A percentile compares a stretch with the other conserved stretches of the same genome.
These are phyloP conservation scores for Eudasyphora cyanicolor DNA, from an alignment of 2,888 invertebrate genomes.

Conservation along the genomic window DNA sequence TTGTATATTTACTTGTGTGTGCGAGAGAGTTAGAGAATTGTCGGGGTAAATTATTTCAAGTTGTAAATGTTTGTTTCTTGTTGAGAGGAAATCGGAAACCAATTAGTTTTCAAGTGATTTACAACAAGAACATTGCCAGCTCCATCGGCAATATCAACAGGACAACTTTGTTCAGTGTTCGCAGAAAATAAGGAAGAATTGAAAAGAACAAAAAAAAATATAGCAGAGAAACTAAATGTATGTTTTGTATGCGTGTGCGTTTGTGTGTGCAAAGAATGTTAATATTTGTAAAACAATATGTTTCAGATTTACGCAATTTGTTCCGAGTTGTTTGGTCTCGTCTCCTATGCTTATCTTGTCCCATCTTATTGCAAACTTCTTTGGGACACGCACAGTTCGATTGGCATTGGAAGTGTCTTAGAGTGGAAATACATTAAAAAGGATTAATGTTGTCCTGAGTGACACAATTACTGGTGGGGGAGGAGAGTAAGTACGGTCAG, in stretches of 20 bases:
- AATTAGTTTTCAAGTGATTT: slow-evolving; percentile 64
- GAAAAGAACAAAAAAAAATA: not conserved
- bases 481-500: too few relatives aligned
- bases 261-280: slow-evolving; percentile 54
- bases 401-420: slow-evolving; percentile 25
- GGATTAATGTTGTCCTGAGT: slow-evolving; percentile 44
- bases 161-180: not conserved
- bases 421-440: slow-evolving; percentile 30
- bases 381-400: not conserved
- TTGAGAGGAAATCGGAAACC: slow-evolving; percentile 63
- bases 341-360: too few relatives aligned
- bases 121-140: slow-evolving; percentile 41
- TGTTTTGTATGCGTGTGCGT: slow-evolving; percentile 14
- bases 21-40: too few relatives aligned
- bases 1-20: slow-evolving; percentile 7
- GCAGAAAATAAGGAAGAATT: not conserved
- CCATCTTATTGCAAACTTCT: too few relatives aligned
- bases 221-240: slow-evolving; percentile 3
- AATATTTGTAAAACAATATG: slow-evolving; percentile 52
- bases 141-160: not conserved
- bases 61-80: slow-evolving; percentile 58
- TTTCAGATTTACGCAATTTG: slow-evolving; percentile 53
- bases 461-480: slow-evolving; percentile 27
- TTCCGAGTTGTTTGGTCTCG: not conserved
- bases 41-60: slow-evolving; percentile 60